A percentile compares a stretch with the other conserved stretches of the same genome.
Evolutionary conservation across 2,888 invertebrate species (phyloP).

Genomic region (Chymomyza caudatula): DNA sequence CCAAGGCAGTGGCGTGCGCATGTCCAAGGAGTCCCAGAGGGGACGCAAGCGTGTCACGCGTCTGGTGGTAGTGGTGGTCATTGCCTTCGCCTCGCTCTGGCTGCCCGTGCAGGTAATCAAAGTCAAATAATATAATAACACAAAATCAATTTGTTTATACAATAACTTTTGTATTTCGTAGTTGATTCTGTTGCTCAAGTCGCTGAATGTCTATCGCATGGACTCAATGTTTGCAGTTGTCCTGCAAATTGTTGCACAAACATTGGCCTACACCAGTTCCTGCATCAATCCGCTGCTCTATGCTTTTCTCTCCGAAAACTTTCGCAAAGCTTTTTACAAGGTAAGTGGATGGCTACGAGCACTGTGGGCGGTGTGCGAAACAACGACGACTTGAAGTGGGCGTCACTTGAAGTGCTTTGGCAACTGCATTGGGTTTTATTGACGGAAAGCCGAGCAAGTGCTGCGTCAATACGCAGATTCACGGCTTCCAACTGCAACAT

Average conservation of each 20-base stretch:
- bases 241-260: constrained; percentile 86
- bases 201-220: constrained; percentile 81
- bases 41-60: constrained; percentile 93
- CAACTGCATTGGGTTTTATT: constrained; percentile 2
- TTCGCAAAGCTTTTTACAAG: constrained; percentile 91
- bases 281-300: constrained; percentile 96
- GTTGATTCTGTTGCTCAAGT: constrained; percentile 87
- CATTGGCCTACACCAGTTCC: constrained; percentile 93
- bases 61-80: constrained; percentile 93
- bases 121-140: not conserved
- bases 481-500: constrained; percentile 28
- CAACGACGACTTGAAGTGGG: not conserved
- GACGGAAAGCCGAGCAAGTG: constrained; percentile 30
- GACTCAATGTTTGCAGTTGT: constrained; percentile 80
- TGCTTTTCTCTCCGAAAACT: constrained; percentile 95
- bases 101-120: constrained; percentile 89
- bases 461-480: constrained; percentile 42
- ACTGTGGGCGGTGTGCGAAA: not conserved
- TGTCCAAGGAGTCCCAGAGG: constrained; percentile 86
- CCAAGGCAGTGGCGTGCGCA: constrained; percentile 86
- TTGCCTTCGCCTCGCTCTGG: constrained; percentile 97
- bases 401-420: not conserved
- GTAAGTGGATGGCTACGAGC: constrained; percentile 76
- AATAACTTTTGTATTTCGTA: constrained; percentile 78
- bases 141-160: not conserved